These are phyloP conservation scores for Microctenopoma lineatum DNA, from an alignment of 2,797 vertebrate species.

Conservation along the genomic window DNA sequence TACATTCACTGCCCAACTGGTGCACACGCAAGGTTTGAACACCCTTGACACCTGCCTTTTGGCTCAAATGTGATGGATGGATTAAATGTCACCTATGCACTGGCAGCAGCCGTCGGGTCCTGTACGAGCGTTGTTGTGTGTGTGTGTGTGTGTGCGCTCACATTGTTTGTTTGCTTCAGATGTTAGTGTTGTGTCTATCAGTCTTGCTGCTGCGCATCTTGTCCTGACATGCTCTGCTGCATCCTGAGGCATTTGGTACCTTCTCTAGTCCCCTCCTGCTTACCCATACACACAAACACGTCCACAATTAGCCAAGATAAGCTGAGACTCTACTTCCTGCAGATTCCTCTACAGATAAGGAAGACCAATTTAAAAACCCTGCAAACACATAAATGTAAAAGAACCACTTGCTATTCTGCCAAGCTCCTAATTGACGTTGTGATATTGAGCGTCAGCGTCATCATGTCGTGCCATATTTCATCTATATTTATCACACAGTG, in stretches of 20 bases:
- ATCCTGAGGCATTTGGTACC: conserved; percentile 78
- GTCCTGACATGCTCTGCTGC: conserved; percentile 73
- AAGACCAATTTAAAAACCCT: conserved; percentile 70
- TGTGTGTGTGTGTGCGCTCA: conserved; percentile 20
- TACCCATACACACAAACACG: conserved; percentile 32
- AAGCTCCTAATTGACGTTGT: conserved; percentile 42
- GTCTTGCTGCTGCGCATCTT: conserved; percentile 65
- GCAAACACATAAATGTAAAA: conserved; percentile 49
- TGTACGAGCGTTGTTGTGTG: conserved; percentile 34
- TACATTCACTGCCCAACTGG: conserved; percentile 32
- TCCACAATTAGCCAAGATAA: conserved; percentile 75
- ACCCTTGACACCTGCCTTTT: conserved; percentile 64
- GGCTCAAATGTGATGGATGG: conserved; percentile 59
- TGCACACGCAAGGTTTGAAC: conserved; percentile 38
- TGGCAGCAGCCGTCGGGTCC: conserved; percentile 51
- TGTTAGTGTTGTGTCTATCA: conserved; percentile 72
- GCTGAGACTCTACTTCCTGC: conserved; percentile 80
- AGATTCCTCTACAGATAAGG: conserved; percentile 79
- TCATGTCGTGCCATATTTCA: conserved; percentile 65
- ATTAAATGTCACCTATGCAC: conserved; percentile 72
- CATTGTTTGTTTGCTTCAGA: conserved; percentile 66
- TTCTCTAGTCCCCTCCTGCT: conserved; percentile 66
- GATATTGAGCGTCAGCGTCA: conserved; percentile 61
- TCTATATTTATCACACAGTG: conserved; percentile 70
- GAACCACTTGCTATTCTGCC: conserved; percentile 40